phyloP scores from a whole-genome alignment of 2,113 vertebrate genomes.

The Pionites leucogaster region DNA sequence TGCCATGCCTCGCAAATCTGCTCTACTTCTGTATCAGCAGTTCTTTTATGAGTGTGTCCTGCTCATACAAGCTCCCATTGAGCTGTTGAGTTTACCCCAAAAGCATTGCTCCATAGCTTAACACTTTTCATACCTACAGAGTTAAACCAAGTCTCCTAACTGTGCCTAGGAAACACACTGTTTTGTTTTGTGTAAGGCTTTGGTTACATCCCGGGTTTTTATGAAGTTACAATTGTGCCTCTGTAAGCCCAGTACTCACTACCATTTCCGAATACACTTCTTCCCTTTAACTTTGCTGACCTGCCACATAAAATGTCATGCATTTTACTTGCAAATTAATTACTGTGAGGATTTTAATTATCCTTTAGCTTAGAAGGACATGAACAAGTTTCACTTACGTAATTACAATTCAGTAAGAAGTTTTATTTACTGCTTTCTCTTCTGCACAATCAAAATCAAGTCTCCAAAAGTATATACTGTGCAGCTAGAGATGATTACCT shows the following conservation, averaged over 20 bases:
- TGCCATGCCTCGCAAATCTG: slow-evolving; percentile 5
- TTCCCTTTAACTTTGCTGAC: slow-evolving; percentile 53
- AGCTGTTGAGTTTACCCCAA: slow-evolving; percentile 5
- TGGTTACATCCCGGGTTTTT: slow-evolving; percentile 31
- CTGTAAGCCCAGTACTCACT: slow-evolving; percentile 38
- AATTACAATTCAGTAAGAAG: not conserved
- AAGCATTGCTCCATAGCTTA: slow-evolving; percentile 2
- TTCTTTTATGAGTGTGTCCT: not conserved
- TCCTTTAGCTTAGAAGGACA: not conserved
- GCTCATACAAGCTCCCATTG: slow-evolving; percentile 44
- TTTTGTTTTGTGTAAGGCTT: slow-evolving; percentile 42
- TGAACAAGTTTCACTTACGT: not conserved
- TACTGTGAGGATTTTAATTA: not conserved
- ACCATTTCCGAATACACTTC: slow-evolving; percentile 32
- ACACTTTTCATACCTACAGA: slow-evolving; percentile 5
- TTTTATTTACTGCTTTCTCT: not conserved
- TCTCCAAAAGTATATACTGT: not conserved
- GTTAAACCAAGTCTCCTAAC: slow-evolving; percentile 28
- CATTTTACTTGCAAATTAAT: slow-evolving; percentile 57
- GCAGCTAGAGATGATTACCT: not conserved
- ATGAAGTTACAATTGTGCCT: slow-evolving; percentile 46
- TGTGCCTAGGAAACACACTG: slow-evolving; percentile 22
- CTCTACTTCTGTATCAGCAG: not conserved
- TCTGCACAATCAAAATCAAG: not conserved
- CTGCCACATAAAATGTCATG: slow-evolving; percentile 43